Evolutionary conservation across 2,113 vertebrate species (phyloP), one percentile per base, ranked within the genome.

Genomic region (Epinephelus fuscoguttatus): DNA sequence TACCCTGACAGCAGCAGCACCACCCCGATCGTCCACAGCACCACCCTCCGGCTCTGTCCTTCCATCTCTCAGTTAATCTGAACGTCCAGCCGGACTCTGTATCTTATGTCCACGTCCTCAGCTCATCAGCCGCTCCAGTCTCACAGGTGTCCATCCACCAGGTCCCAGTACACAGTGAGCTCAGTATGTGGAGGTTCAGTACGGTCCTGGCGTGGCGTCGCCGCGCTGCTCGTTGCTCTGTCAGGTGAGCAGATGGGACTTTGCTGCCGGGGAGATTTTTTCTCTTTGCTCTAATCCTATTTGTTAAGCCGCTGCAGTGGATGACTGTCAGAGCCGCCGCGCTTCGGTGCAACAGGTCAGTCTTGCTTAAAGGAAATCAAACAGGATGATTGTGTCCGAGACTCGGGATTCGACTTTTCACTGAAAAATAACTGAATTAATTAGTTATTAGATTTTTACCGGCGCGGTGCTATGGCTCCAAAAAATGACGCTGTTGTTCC

Each of bases 281-380:
- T 75, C 82, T 85, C 86, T 90, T 84, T 82, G 87, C 90, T 93
- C 89, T 99, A 99, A 99, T 98, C 98, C 96, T 93, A 92, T 94
- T 94, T 91, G 95, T 89, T 98, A 98, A 98, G 95, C 97, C 96
- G 94, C 96, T 96, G 96, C 96, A 85, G 52, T 91, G 89, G 88
- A 88, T 87, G 85, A 89, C 2, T 68, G 92, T 91, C 89, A 87
- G 71, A 37, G 66, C 59, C 2, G 0, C 23, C 0, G 57, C 33
- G 33, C 33, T 37, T 37, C 42, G 3, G 21, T 18, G 66, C 74
- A 7, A 4, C 49, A 10, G 30, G 23, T 70, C 70, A 60, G 15
- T 0, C 1, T 33, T 40, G 11, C 19, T 71, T 9, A 15, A 15
- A 47, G 45, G 42, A 30, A 83, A 23, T 66, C 80, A 72, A 56